phyloP scores from a whole-genome alignment of 2,797 vertebrate genomes.

The Tiaroga cobitis region DNA sequence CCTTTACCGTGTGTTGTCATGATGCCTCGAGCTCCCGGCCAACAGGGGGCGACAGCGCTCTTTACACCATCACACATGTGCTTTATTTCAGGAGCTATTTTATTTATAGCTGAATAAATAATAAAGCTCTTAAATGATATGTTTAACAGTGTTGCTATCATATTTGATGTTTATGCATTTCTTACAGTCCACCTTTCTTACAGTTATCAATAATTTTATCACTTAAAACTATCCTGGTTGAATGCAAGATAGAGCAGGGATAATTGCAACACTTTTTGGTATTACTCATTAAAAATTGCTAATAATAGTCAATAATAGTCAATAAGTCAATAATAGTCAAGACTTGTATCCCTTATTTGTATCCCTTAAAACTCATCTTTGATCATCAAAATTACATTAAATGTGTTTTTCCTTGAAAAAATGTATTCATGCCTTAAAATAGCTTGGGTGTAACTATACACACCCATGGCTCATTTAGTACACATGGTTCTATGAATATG shows the following conservation, averaged over 20 bases:
- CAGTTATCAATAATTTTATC: no score
- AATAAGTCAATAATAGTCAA: no score
- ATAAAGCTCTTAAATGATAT: not conserved
- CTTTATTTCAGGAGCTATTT: not conserved
- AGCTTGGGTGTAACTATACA: no score
- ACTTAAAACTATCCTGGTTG: no score
- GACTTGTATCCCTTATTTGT: fast-evolving
- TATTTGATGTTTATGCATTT: not conserved
- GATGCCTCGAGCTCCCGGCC: constrained; percentile 10
- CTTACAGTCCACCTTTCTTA: no score
- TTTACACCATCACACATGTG: not conserved
- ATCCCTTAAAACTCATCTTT: no score
- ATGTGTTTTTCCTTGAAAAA: no score
- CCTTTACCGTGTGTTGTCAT: not conserved
- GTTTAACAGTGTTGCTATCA: not conserved
- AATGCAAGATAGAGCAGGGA: not conserved
- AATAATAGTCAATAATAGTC: no score
- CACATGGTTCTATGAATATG: no score
- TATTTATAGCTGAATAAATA: not conserved
- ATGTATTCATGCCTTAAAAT: no score
- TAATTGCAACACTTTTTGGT: not conserved
- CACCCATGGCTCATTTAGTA: no score
- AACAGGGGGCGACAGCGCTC: constrained; percentile 56
- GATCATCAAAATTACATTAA: no score
- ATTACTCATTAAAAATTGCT: not conserved